Percentiles rank a stretch among this genome's conserved stretches.
phyloP scores from a whole-genome alignment of 2,113 vertebrate genomes.

The Odobenus rosmarus region DNA sequence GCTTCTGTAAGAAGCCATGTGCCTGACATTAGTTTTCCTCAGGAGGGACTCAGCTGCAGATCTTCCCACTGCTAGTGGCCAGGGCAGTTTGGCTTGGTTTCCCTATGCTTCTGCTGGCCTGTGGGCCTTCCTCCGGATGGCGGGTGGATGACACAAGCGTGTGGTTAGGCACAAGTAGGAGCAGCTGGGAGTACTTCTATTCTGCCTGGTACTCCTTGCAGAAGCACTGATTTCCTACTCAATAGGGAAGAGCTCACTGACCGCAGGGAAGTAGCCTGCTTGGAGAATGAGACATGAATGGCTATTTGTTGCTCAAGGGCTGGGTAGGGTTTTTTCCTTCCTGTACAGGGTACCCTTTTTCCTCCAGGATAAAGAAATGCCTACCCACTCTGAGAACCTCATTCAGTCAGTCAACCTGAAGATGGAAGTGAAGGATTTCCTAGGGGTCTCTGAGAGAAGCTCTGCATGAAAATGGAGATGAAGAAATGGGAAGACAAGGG shows the following conservation, averaged over 20 bases:
- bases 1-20: background rate
- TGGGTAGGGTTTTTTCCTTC: background rate
- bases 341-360: background rate
- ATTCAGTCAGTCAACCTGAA: background rate
- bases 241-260: background rate
- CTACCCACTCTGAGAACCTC: background rate
- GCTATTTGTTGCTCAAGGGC: background rate
- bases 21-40: background rate
- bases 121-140: background rate
- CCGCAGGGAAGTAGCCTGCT: background rate
- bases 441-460: background rate
- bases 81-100: background rate
- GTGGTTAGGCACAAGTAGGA: background rate
- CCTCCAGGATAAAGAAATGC: background rate
- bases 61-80: background rate
- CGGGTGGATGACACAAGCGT: background rate
- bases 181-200: background rate
- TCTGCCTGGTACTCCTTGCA: background rate
- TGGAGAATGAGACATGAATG: background rate
- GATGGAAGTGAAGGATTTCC: background rate
- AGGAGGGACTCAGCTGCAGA: background rate
- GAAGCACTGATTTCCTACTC: background rate
- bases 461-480: background rate
- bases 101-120: background rate
- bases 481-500: background rate